Evolutionary conservation across 2,113 vertebrate genomes (phyloP).

Genomic region (Archilochus colubris): DNA sequence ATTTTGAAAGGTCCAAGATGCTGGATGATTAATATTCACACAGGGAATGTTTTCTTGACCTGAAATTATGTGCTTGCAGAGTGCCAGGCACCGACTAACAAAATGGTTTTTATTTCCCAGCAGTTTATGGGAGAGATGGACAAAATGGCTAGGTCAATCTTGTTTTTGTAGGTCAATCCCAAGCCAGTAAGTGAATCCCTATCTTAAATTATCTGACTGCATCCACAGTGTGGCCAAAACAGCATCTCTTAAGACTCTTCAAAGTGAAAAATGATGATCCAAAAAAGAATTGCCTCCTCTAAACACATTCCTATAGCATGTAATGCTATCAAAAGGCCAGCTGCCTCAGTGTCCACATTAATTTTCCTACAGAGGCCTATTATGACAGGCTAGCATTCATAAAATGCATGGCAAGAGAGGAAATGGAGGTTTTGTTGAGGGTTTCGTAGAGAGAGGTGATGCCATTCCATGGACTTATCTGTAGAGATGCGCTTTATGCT

Average conservation of each 20-base stretch:
- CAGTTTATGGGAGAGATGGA: background rate
- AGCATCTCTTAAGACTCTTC: background rate
- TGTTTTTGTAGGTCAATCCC: background rate
- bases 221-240: background rate
- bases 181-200: background rate
- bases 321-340: background rate
- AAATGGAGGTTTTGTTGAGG: background rate
- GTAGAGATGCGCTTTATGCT: background rate
- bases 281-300: background rate
- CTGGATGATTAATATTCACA: background rate
- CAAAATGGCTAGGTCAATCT: background rate
- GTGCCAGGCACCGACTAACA: background rate
- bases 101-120: background rate
- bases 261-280: background rate
- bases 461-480: background rate
- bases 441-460: background rate
- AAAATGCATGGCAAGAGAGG: background rate
- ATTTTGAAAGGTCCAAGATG: background rate
- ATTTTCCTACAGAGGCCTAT: background rate
- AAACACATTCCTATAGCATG: background rate
- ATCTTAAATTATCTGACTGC: background rate
- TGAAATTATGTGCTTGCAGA: background rate
- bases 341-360: background rate
- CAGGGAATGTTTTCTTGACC: background rate
- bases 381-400: background rate